phyloP scores from a whole-genome alignment of 92 coral and sea anemone species.

The Parazoanthus swiftii region DNA sequence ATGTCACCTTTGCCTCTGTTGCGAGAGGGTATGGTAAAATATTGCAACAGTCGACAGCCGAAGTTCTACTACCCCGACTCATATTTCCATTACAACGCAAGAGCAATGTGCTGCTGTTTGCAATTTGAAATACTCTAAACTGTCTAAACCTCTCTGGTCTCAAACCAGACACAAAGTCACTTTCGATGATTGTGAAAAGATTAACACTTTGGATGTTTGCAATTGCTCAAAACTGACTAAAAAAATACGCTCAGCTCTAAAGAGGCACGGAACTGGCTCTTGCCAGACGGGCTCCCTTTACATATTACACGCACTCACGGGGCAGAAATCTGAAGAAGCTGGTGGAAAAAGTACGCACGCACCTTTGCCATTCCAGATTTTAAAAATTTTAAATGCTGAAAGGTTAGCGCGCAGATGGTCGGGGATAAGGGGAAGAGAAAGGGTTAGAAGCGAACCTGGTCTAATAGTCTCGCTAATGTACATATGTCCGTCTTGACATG shows the following conservation, averaged over 20 bases:
- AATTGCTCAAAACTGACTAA: no score
- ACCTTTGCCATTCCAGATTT: no score
- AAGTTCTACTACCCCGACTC: slow-evolving; percentile 16
- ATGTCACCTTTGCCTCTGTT: not conserved
- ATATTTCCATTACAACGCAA: not conserved
- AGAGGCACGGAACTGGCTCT: not conserved
- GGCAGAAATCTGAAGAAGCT: no score
- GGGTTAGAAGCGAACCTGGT: no score
- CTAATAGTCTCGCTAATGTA: no score
- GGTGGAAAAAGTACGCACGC: no score
- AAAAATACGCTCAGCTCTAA: no score
- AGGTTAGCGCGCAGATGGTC: no score
- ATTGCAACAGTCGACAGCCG: not conserved
- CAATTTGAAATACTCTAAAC: not conserved
- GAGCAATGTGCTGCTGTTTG: not conserved
- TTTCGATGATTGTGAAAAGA: not conserved
- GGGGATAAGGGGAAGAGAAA: no score
- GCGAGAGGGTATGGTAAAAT: not conserved
- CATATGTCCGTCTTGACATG: no score
- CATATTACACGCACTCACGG: no score
- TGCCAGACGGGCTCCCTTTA: not conserved
- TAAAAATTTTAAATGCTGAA: no score
- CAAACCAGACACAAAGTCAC: not conserved
- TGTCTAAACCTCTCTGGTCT: not conserved
- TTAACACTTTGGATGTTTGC: not conserved